Percentiles rank a stretch among this genome's conserved stretches.
Conservation (phyloP, 2,888 invertebrate species). For the Ceratothoa steindachneri region DNA sequence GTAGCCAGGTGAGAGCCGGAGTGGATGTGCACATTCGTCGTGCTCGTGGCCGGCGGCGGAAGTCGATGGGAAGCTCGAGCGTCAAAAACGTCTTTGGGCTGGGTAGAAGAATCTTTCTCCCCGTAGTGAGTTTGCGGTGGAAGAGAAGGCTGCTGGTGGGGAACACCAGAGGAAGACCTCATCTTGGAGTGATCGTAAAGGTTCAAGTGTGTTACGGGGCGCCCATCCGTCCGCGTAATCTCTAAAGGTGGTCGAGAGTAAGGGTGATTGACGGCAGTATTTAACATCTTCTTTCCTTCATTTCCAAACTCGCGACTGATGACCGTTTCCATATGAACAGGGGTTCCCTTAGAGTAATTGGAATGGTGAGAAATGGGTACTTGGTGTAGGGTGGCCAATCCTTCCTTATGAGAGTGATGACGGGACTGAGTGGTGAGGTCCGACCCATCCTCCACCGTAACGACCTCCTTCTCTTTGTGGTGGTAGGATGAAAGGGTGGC, state of each 20-base stretch:
- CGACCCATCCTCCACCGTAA: slow-evolving; percentile 42
- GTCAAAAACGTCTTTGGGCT: neutral
- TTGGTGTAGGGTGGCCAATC: slow-evolving; percentile 15
- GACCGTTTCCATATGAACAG: slow-evolving; percentile 38
- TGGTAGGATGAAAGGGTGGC: neutral
- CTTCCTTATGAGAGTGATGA: slow-evolving; percentile 36
- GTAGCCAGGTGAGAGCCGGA: slow-evolving; percentile 25
- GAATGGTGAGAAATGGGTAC: slow-evolving; percentile 9
- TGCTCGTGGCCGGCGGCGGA: neutral
- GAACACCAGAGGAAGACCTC: neutral
- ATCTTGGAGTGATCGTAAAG: slow-evolving; percentile 19
- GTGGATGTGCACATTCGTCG: neutral
- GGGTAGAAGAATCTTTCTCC: neutral
- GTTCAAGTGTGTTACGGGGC: slow-evolving; percentile 7
- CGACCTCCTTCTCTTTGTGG: slow-evolving; percentile 40
- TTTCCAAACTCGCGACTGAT: slow-evolving; percentile 29
- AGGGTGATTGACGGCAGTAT: slow-evolving; percentile 16
- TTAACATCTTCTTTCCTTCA: neutral
- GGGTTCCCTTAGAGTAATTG: slow-evolving; percentile 30
- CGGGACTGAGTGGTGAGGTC: slow-evolving; percentile 18
- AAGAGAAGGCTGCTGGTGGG: neutral
- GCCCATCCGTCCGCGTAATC: slow-evolving; percentile 31
- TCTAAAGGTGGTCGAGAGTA: slow-evolving; percentile 33
- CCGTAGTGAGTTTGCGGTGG: slow-evolving; percentile 2
- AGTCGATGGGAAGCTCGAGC: neutral